A percentile compares a stretch with the other conserved stretches of the same genome.
phyloP scores from a whole-genome alignment of 2,888 invertebrate species.

The Epiblema foenella region DNA sequence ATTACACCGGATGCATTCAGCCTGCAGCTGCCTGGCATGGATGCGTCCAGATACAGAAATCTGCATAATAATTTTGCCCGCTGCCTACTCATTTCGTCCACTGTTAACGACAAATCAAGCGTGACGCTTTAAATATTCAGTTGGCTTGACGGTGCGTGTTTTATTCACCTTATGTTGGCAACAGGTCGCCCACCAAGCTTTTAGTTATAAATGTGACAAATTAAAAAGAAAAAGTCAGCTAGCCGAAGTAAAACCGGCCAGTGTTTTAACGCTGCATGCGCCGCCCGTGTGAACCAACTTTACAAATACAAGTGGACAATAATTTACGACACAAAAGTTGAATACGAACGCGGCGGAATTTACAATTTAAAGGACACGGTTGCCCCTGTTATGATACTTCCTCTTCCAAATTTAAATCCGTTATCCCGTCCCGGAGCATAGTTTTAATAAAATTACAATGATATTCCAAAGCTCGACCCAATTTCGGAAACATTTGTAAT shows the following conservation, averaged over 20 bases:
- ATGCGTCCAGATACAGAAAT: slow-evolving; percentile 65
- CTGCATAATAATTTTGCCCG: slow-evolving; percentile 67
- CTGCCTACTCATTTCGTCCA: slow-evolving; percentile 70
- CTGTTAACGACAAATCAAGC: slow-evolving; percentile 79
- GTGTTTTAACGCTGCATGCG: slow-evolving; percentile 5
- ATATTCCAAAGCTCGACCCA: slow-evolving; percentile 53
- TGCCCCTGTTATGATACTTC: slow-evolving; percentile 32
- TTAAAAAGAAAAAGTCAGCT: slow-evolving; percentile 27
- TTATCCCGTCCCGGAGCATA: slow-evolving; percentile 46
- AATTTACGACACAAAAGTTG: slow-evolving; percentile 33
- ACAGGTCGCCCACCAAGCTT: slow-evolving; percentile 20
- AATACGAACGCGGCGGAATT: slow-evolving; percentile 22
- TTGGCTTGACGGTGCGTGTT: slow-evolving; percentile 30
- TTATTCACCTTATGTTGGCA: slow-evolving; percentile 39
- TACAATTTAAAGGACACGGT: slow-evolving; percentile 36
- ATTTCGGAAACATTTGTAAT: slow-evolving; percentile 59
- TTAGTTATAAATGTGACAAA: slow-evolving; percentile 31
- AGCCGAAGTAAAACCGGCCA: slow-evolving; percentile 18
- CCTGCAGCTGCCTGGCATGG: slow-evolving; percentile 55
- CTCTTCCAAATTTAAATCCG: slow-evolving; percentile 38
- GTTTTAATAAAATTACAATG: slow-evolving; percentile 56
- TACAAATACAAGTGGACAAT: slow-evolving; percentile 24
- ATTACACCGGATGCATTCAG: slow-evolving; percentile 43
- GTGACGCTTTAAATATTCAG: slow-evolving; percentile 48
- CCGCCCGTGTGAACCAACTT: slow-evolving; percentile 7